These are phyloP conservation scores for Chloebia gouldiae DNA, from an alignment of 2,113 vertebrate genomes.

Conservation along the genomic window DNA sequence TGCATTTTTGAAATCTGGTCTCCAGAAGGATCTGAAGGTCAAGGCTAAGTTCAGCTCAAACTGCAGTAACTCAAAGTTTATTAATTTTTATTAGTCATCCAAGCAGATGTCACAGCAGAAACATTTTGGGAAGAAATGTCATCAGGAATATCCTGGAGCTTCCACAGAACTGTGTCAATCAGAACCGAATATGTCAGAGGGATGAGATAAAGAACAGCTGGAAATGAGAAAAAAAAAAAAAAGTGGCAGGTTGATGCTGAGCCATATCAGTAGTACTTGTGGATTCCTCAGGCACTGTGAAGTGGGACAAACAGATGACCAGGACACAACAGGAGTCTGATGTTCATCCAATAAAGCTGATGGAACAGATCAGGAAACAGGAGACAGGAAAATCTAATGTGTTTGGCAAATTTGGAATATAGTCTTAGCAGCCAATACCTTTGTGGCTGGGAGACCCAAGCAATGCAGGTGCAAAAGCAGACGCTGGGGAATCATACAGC, in stretches of 20 bases:
- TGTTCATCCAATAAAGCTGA: background rate
- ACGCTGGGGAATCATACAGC: background rate
- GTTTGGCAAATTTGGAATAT: background rate
- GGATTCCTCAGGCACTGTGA: background rate
- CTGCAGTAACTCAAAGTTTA: background rate
- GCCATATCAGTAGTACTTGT: rapidly evolving
- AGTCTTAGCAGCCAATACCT: background rate
- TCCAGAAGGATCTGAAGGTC: background rate
- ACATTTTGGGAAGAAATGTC: background rate
- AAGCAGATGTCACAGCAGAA: background rate
- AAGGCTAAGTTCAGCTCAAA: background rate
- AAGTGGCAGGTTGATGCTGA: background rate
- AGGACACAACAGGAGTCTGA: background rate
- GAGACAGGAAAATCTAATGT: background rate
- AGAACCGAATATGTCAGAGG: background rate
- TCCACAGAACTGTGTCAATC: background rate
- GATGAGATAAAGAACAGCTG: background rate
- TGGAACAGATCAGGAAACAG: background rate
- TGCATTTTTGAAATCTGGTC: background rate
- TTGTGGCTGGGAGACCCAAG: background rate
- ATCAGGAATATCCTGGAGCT: background rate
- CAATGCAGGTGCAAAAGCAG: background rate
- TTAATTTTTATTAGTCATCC: background rate
- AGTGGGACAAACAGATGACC: background rate
- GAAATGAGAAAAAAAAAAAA: background rate